Conservation (phyloP, 2,888 invertebrate species). For the Mesorhabditis belari region DNA sequence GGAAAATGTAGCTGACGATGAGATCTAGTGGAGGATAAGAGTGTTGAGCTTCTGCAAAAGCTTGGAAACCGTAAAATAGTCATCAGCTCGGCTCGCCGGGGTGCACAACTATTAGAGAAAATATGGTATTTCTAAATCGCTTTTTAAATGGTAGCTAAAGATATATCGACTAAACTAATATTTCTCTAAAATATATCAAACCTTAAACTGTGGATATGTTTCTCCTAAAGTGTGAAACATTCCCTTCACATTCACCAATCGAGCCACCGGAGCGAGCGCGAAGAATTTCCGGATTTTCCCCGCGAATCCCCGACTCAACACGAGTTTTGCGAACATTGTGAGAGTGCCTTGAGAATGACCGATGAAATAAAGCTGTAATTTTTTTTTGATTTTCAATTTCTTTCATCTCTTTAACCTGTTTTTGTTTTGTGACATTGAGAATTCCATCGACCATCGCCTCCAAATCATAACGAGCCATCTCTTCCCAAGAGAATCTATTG, state of each 20-base stretch:
- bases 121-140: no score
- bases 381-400: not conserved
- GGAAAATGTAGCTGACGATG: no score
- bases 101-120: no score
- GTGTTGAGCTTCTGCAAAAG: no score
- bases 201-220: conserved; percentile 36
- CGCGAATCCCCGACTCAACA: conserved; percentile 26
- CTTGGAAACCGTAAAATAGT: no score
- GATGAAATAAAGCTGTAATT: conserved; percentile 17
- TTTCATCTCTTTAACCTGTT: conserved; percentile 63
- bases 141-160: no score
- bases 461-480: conserved; percentile 77
- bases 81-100: no score
- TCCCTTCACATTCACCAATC: conserved; percentile 31
- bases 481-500: conserved; percentile 71
- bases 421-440: conserved; percentile 61
- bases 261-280: conserved; percentile 49
- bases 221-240: conserved; percentile 32
- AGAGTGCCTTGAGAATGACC: conserved; percentile 38
- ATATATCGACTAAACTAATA: no score
- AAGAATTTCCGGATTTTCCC: conserved; percentile 48
- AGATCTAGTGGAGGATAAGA: no score
- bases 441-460: conserved; percentile 76
- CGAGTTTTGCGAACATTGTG: conserved; percentile 47
- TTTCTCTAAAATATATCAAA: no score